Conservation (phyloP, 2,797 vertebrate species). For the Gephyroberyx darwinii region DNA sequence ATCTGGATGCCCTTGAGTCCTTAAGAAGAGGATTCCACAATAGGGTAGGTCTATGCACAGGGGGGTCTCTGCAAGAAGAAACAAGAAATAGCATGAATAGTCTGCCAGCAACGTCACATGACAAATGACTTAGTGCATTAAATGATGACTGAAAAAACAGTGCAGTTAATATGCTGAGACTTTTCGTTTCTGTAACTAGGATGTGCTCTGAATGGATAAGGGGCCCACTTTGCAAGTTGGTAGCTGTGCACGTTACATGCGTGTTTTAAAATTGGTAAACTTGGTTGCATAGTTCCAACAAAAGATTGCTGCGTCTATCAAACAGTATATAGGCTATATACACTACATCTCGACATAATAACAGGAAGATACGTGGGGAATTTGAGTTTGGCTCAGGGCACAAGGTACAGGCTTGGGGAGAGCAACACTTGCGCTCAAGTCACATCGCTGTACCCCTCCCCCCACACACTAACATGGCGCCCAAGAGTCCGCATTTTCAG, state of each 20-base stretch:
- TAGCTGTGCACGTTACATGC: too few relatives aligned
- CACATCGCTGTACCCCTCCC: conserved; percentile 78
- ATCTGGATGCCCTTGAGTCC: conserved; percentile 38
- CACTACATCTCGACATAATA: background rate
- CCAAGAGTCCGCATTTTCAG: conserved; percentile 68
- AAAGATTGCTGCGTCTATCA: background rate
- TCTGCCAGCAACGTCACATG: conserved; percentile 11
- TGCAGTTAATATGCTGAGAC: too few relatives aligned
- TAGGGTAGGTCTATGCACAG: conserved; percentile 17
- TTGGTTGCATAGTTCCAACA: background rate
- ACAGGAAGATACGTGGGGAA: conserved; percentile 28
- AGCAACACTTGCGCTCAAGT: conserved; percentile 52
- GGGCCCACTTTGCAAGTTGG: too few relatives aligned
- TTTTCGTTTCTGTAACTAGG: background rate
- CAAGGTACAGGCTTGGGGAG: conserved; percentile 3
- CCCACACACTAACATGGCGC: conserved; percentile 83
- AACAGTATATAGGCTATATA: background rate
- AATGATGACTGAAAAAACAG: background rate
- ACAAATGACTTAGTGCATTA: too few relatives aligned
- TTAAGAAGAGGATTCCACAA: conserved; percentile 23
- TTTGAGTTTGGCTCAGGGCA: conserved; percentile 5
- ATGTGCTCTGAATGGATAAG: background rate
- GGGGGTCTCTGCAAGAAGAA: conserved; percentile 57
- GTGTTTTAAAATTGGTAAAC: background rate
- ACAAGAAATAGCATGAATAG: conserved; percentile 31